Percentiles rank a stretch among this genome's conserved stretches.
Conservation (phyloP, 2,113 vertebrate genomes). For the Pelmatolapia mariae region DNA sequence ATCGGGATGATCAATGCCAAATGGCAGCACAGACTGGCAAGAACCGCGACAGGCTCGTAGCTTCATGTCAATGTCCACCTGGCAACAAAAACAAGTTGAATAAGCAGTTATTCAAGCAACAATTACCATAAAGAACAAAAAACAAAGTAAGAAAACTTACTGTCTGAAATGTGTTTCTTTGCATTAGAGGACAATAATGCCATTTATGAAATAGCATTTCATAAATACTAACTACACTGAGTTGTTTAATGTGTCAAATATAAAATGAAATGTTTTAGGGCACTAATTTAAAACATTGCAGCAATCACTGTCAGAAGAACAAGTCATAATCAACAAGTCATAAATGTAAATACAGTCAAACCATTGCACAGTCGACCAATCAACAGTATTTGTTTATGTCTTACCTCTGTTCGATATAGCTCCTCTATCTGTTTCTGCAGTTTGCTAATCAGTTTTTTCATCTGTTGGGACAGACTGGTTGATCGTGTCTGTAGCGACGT, state of each 20-base stretch:
- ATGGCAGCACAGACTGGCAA: constrained; percentile 32
- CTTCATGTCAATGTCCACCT: constrained; percentile 74
- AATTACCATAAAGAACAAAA: background rate
- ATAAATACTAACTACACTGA: background rate
- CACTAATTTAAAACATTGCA: background rate
- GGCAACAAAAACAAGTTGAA: background rate
- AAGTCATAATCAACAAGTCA: background rate
- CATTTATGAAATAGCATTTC: background rate
- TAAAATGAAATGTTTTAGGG: background rate
- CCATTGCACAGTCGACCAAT: fast-evolving
- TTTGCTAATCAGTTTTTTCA: background rate
- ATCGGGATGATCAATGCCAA: constrained; percentile 10
- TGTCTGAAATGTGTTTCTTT: background rate
- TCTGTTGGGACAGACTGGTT: background rate
- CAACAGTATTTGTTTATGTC: background rate
- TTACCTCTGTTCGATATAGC: constrained; percentile 62
- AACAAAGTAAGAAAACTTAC: background rate
- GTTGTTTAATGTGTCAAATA: background rate
- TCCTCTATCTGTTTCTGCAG: constrained; percentile 48
- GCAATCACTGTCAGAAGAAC: background rate
- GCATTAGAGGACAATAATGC: background rate
- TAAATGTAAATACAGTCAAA: background rate
- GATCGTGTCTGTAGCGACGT: constrained; percentile 35
- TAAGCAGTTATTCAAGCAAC: background rate
- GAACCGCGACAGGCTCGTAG: constrained; percentile 67